Evolutionary conservation across 2,113 vertebrate genomes (phyloP).

Genomic region (Percina caprodes): DNA sequence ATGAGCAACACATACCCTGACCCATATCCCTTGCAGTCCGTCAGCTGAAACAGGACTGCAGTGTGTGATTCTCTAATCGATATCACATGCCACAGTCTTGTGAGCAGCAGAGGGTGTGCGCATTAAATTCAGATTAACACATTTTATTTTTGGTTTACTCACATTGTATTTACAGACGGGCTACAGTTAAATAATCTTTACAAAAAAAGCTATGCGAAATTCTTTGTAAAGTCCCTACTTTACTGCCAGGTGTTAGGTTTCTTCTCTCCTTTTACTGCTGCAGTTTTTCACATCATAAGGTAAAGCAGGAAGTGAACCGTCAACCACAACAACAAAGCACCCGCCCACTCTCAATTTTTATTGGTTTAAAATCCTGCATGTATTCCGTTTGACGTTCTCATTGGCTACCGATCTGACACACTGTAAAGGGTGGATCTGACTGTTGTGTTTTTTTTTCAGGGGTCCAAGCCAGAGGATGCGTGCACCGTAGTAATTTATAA

Average conservation of each 20-base stretch:
- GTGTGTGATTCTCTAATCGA: slow-evolving; percentile 59
- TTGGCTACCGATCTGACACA: slow-evolving; percentile 33
- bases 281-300: slow-evolving; percentile 39
- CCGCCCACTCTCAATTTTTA: slow-evolving; percentile 49
- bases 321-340: slow-evolving; percentile 49
- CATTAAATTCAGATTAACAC: not conserved
- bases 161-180: not conserved
- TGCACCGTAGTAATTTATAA: no score
- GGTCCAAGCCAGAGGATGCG: no score
- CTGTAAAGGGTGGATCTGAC: not conserved
- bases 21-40: not conserved
- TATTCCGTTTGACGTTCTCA: not conserved
- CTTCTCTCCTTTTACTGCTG: not conserved
- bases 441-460: not conserved
- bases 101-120: slow-evolving; percentile 41
- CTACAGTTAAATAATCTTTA: not conserved
- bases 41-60: not conserved
- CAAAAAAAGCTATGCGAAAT: rapidly evolving
- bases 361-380: slow-evolving; percentile 43
- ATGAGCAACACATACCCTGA: no score
- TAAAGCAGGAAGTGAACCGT: slow-evolving; percentile 64
- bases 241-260: not conserved
- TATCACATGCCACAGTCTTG: slow-evolving; percentile 78
- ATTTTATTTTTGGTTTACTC: not conserved
- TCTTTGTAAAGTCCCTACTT: not conserved